phyloP scores from a whole-genome alignment of 2,888 invertebrate genomes.

The Salticus scenicus region DNA sequence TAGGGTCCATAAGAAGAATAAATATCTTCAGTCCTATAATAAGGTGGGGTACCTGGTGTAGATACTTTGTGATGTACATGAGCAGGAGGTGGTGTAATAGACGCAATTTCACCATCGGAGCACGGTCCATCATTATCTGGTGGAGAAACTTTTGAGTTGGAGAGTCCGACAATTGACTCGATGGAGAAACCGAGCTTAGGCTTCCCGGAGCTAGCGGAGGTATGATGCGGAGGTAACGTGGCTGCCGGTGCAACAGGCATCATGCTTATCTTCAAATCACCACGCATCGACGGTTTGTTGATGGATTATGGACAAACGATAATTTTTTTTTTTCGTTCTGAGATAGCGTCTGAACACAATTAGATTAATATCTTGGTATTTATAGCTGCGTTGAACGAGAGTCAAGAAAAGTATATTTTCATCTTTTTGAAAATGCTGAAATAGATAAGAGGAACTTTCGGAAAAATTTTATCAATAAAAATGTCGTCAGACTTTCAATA shows the following conservation, averaged over 20 bases:
- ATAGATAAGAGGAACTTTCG: too few relatives aligned
- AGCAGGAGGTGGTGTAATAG: conserved; percentile 47
- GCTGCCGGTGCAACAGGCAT: conserved; percentile 68
- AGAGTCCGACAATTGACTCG: conserved; percentile 59
- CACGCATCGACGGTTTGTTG: conserved; percentile 49
- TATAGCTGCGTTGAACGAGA: not conserved
- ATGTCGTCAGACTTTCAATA: too few relatives aligned
- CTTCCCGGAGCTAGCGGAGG: conserved; percentile 30
- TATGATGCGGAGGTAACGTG: conserved; percentile 42
- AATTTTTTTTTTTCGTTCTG: not conserved
- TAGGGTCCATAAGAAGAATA: conserved; percentile 38
- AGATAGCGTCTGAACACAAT: too few relatives aligned
- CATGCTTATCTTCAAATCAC: conserved; percentile 61
- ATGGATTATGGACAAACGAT: too few relatives aligned
- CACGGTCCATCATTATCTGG: conserved; percentile 29
- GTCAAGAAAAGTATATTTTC: too few relatives aligned
- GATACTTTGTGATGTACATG: conserved; percentile 37
- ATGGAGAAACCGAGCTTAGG: conserved; percentile 64
- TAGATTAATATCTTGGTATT: not conserved
- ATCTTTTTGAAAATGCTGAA: too few relatives aligned
- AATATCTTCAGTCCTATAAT: conserved; percentile 42
- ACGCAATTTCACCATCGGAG: conserved; percentile 39
- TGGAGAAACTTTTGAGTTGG: not conserved
- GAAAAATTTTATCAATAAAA: too few relatives aligned
- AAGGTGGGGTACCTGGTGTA: conserved; percentile 1